Base-by-base conservation (phyloP, 37 sponge, comb jelly and placozoan species). In the Halichondria panicea region DNA sequence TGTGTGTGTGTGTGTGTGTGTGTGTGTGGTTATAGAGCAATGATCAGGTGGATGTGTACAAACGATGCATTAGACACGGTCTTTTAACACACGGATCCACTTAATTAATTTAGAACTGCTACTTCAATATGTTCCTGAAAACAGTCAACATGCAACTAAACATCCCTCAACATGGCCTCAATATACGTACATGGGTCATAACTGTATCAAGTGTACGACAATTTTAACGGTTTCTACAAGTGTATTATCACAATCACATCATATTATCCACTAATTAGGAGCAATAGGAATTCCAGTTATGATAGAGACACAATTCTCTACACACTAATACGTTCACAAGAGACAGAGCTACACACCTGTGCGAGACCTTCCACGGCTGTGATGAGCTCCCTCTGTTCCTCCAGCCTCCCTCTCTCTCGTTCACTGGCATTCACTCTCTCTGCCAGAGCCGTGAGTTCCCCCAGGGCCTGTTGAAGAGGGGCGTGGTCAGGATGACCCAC, bases 371-470 rank as follows among this genome's bases (percentile, higher is more conserved):
- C 92, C 43, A 91, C 84, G 27, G 64, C 71, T 53, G 70, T 55
- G 9, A 85, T 74, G 7, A 94, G 69, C n/a, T 94, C 95, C 63
- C 56, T 82, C 44, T 86, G 84, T 8, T 63, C 38, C 38, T 87
- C 84, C 0, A 75, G 37, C 13, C 83, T 52, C 50, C 54, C 67
- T 43, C 84, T 79, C 68, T 91, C 80, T 59, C 79, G 53, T 71
- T 94, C 95, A 12, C 77, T 70, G 39, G 76, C 84, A 46, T 94
- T 88, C 76, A 94, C 86, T 38, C 68, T 55, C 60, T 87, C 91
- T 6, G 85, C 95, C 61, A 94, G 69, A 35, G 72, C 59, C 1
- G 81, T 83, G 37, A 94, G 72, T 44, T 86, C 88, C 18, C 53
- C 84, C 7, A 90, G 78, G 15, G 95, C 95, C 57, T 72, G 70